Evolutionary conservation across 2,888 invertebrate species (phyloP).

Genomic region (Helicoverpa assulta): DNA sequence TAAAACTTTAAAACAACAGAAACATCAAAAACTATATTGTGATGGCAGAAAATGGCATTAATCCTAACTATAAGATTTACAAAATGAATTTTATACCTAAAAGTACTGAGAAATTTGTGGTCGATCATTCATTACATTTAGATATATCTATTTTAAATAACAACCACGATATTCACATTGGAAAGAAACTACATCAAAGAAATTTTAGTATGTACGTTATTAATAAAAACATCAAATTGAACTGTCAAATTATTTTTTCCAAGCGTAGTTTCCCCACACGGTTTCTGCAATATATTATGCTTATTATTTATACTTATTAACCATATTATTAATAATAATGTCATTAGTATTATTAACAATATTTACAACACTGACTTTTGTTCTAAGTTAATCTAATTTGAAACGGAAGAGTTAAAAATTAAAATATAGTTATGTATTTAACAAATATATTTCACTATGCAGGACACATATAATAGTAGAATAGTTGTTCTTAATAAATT

Average conservation of each 20-base stretch:
- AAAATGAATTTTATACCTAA: constrained; percentile 58
- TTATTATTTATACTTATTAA: constrained; percentile 61
- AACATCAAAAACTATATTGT: constrained; percentile 15
- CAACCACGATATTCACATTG: constrained; percentile 76
- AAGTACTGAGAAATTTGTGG: constrained; percentile 58
- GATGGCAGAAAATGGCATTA: constrained; percentile 63
- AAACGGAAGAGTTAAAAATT: constrained; percentile 46
- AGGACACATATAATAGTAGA: constrained; percentile 34
- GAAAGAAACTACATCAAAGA: constrained; percentile 88
- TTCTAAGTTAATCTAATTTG: constrained; percentile 53
- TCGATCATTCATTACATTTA: constrained; percentile 51
- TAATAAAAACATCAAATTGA: constrained; percentile 82
- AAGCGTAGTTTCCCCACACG: constrained; percentile 91
- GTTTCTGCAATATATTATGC: constrained; percentile 78
- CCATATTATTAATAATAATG: constrained; percentile 63
- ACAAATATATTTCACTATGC: constrained; percentile 23
- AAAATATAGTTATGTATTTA: constrained; percentile 23
- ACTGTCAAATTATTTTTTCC: constrained; percentile 85
- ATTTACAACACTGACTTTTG: constrained; percentile 78
- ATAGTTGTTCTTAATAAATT: constrained; percentile 23
- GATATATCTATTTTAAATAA: constrained; percentile 65
- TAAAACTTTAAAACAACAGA: constrained; percentile 10
- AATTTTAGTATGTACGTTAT: constrained; percentile 77
- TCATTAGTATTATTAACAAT: constrained; percentile 71
- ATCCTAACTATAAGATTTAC: constrained; percentile 50